Conservation (phyloP, 2,888 invertebrate genomes). For the Tipula confusa region DNA sequence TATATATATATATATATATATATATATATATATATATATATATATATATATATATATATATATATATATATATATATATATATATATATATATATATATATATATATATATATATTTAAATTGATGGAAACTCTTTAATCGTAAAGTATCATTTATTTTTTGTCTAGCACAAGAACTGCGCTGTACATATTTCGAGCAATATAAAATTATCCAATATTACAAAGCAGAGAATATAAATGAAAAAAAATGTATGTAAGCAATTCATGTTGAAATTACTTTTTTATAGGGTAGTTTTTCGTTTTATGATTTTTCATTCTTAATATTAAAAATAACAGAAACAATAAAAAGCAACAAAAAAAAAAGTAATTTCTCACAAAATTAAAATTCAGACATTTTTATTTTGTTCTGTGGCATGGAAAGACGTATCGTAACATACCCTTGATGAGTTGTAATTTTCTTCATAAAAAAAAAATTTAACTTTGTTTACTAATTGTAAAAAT, state of each 20-base stretch:
- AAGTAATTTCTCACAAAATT: conserved; percentile 25
- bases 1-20: too few species aligned
- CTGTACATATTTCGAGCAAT: background rate
- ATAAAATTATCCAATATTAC: conserved; percentile 9
- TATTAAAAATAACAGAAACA: conserved; percentile 25
- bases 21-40: too few species aligned
- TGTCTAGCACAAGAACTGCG: background rate
- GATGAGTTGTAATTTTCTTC: background rate
- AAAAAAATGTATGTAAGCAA: conserved; percentile 26
- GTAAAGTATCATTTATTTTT: background rate
- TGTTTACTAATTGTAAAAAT: conserved; percentile 12
- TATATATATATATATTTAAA: too few species aligned
- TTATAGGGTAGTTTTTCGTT: conserved; percentile 30
- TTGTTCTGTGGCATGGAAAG: conserved; percentile 12
- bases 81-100: too few species aligned
- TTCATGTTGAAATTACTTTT: conserved; percentile 29
- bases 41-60: too few species aligned
- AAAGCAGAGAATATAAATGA: background rate
- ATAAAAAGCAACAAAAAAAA: conserved; percentile 13
- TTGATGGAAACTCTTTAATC: background rate
- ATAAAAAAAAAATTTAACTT: background rate
- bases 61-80: too few species aligned
- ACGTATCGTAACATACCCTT: background rate
- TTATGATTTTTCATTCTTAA: conserved; percentile 28
- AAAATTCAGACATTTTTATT: conserved; percentile 12